Conservation (phyloP, 2,113 vertebrate species). For the Psilopsiagon aurifrons region DNA sequence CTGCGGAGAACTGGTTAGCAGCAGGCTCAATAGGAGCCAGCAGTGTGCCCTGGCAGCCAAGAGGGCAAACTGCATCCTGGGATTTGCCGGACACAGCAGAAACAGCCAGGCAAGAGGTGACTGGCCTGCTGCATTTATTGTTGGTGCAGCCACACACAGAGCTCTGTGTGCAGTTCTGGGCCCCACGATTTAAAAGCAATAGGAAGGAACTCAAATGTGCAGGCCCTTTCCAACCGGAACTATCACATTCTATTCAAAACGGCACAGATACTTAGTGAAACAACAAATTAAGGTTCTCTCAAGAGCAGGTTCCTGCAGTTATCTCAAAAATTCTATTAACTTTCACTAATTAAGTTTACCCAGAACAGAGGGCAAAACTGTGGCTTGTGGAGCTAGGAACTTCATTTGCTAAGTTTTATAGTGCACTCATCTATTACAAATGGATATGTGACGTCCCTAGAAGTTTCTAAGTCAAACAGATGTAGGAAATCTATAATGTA, state of each 20-base stretch:
- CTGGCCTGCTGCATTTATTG: background rate
- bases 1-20: background rate
- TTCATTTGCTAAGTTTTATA: background rate
- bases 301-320: background rate
- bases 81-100: background rate
- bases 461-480: background rate
- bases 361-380: background rate
- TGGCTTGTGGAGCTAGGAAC: background rate
- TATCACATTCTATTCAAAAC: background rate
- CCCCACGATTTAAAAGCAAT: background rate
- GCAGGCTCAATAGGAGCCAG: background rate
- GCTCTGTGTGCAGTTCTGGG: background rate
- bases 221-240: background rate
- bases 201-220: background rate
- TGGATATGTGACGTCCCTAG: too few species aligned
- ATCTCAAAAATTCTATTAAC: background rate
- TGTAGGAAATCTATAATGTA: background rate
- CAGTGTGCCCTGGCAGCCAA: background rate
- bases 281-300: background rate
- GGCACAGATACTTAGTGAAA: background rate
- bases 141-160: background rate
- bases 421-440: background rate
- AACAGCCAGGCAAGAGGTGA: background rate
- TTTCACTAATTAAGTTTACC: background rate
- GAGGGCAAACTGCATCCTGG: background rate